Conservation (phyloP, 2,113 vertebrate genomes). For the Garra rufa region DNA sequence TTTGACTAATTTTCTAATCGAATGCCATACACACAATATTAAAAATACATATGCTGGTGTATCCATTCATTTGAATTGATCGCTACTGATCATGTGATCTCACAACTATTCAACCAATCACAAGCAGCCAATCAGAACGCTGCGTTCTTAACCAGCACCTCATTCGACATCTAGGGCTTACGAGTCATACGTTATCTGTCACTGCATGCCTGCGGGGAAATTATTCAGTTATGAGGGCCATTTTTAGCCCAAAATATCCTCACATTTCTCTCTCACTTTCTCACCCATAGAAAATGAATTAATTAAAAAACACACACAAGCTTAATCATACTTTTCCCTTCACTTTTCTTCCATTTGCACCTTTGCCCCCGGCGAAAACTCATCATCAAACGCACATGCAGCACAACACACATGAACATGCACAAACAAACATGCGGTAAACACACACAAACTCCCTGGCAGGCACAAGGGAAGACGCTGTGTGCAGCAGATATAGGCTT, state of each 20-base stretch:
- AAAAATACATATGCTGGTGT: background rate
- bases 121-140: background rate
- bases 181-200: conserved; percentile 39
- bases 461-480: background rate
- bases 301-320: conserved; percentile 1
- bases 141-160: background rate
- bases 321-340: background rate
- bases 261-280: conserved; percentile 21
- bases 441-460: conserved; percentile 33
- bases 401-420: background rate
- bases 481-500: conserved; percentile 12
- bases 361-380: background rate
- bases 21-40: background rate
- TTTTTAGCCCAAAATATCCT: conserved; percentile 7
- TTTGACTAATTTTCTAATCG: background rate
- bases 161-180: conserved; percentile 6
- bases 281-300: background rate
- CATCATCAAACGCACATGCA: background rate
- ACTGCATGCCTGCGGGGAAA: conserved; percentile 22
- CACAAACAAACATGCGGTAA: background rate
- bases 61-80: background rate
- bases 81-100: conserved; percentile 2
- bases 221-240: conserved; percentile 4
- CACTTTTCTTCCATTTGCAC: background rate
- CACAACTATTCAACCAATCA: background rate